A percentile compares a stretch with the other conserved stretches of the same genome.
Evolutionary conservation across 2,113 vertebrate genomes (phyloP).

Genomic region (Myotis lucifugus): DNA sequence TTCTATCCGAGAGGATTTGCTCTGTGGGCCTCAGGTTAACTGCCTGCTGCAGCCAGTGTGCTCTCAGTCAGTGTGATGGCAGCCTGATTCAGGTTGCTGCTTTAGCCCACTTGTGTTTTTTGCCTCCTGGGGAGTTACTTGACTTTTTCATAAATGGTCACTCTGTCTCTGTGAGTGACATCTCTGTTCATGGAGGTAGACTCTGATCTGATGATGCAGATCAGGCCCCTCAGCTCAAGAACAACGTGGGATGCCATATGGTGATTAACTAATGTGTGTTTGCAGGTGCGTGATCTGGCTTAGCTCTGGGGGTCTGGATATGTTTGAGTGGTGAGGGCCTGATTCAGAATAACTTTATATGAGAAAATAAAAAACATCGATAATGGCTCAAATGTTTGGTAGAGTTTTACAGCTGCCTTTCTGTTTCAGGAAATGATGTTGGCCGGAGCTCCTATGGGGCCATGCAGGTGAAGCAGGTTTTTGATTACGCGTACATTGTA

Average conservation of each 20-base stretch:
- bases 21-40: not conserved
- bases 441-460: conserved; percentile 98
- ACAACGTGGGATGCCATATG: accelerated
- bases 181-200: not conserved
- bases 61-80: accelerated
- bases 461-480: conserved; percentile 99
- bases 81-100: not conserved
- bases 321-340: not conserved
- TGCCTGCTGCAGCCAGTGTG: accelerated
- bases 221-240: accelerated
- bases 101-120: not conserved
- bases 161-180: not conserved
- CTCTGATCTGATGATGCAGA: too few relatives aligned
- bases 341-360: accelerated
- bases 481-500: conserved; percentile 97
- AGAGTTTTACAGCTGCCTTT: not conserved
- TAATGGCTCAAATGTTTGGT: accelerated
- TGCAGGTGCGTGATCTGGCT: accelerated
- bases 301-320: not conserved
- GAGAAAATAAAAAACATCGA: accelerated
- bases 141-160: not conserved
- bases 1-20: not conserved
- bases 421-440: conserved; percentile 94
- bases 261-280: accelerated
- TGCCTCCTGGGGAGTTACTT: not conserved